Conservation (phyloP, 2,888 invertebrate species). For the Ormyrus thymus region DNA sequence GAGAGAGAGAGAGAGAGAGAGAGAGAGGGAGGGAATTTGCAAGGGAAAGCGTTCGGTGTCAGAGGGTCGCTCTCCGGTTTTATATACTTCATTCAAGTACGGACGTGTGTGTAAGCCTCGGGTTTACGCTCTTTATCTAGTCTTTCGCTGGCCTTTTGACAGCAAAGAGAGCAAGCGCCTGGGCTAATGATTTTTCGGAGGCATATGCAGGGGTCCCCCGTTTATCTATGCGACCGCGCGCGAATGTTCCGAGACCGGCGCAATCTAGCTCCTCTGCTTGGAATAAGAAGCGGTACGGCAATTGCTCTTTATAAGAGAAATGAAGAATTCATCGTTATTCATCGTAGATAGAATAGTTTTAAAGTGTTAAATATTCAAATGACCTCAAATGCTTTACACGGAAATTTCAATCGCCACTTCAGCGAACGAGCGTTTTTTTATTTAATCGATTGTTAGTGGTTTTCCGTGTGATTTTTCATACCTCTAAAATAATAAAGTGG, state of each 20-base stretch:
- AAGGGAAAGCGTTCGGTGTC: constrained; percentile 69
- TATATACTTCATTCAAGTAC: constrained; percentile 35
- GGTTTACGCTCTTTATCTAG: constrained; percentile 24
- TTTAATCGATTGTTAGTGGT: too few species aligned
- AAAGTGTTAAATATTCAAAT: too few species aligned
- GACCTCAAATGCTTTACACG: too few species aligned
- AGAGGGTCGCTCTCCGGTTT: constrained; percentile 62
- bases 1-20: constrained; percentile 57
- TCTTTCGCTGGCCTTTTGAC: constrained; percentile 39
- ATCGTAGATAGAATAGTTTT: too few species aligned
- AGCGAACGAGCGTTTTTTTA: too few species aligned
- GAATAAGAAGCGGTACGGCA: too few species aligned
- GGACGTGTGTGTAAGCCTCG: constrained; percentile 1
- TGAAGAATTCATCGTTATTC: too few species aligned
- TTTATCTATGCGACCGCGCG: background rate
- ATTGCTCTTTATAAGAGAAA: too few species aligned
- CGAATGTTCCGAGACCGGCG: background rate
- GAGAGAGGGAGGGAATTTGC: constrained; percentile 68
- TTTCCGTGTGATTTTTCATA: too few species aligned
- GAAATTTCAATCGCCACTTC: too few species aligned
- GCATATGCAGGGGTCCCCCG: constrained; percentile 1
- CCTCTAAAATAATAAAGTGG: too few species aligned
- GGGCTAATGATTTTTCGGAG: constrained; percentile 44
- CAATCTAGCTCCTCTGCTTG: background rate
- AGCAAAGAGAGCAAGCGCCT: background rate